Conservation (phyloP, 2,888 invertebrate genomes). For the Gymnocheta viridis region DNA sequence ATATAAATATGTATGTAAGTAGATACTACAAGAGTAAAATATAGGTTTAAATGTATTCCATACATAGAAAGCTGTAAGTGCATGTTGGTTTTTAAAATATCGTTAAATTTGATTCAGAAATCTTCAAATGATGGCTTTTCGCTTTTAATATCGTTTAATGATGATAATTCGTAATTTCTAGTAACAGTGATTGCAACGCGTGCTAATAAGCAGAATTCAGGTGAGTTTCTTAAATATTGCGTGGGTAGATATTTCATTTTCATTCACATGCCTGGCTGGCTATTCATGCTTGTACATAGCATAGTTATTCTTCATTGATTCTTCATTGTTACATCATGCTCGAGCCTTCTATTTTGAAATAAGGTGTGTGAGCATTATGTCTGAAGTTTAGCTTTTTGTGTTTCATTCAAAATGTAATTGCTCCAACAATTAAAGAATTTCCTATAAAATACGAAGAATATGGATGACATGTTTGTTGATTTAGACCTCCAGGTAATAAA, state of each 20-base stretch:
- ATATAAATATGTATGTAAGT: too few relatives aligned
- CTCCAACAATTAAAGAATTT: conserved; percentile 70
- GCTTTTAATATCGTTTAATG: too few relatives aligned
- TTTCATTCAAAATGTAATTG: conserved; percentile 74
- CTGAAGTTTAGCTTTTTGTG: conserved; percentile 15
- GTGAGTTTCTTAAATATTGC: conserved; percentile 26
- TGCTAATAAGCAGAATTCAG: too few relatives aligned
- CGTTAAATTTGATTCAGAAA: too few relatives aligned
- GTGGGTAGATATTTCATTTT: conserved; percentile 41
- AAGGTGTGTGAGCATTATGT: conserved; percentile 32
- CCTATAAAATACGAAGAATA: conserved; percentile 46
- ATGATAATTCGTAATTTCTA: too few relatives aligned
- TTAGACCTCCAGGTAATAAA: conserved; percentile 66
- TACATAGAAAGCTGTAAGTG: too few relatives aligned
- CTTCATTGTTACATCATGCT: conserved; percentile 29
- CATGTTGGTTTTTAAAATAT: too few relatives aligned
- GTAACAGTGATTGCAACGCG: too few relatives aligned
- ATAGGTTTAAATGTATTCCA: too few relatives aligned
- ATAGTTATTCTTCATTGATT: conserved; percentile 50
- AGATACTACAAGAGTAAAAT: too few relatives aligned
- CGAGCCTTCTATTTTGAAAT: conserved; percentile 46
- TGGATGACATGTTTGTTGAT: conserved; percentile 48
- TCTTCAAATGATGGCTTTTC: too few relatives aligned
- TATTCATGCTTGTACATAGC: conserved; percentile 8
- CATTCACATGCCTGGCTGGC: background rate